These are phyloP conservation scores for Sebastes oblongus DNA, from an alignment of 2,797 vertebrate species.

Conservation along the genomic window DNA sequence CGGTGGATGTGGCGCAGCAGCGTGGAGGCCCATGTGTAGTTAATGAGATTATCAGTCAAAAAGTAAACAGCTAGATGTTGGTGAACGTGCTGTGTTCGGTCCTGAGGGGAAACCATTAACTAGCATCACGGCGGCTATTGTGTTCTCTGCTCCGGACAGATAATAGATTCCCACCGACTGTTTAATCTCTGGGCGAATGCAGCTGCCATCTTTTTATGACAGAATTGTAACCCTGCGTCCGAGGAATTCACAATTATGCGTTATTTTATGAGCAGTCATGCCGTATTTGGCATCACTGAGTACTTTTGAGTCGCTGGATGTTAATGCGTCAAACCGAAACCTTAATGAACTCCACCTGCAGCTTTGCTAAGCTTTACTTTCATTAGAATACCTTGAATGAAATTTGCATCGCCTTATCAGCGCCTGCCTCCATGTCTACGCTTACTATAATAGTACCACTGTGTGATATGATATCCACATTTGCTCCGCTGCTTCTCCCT, in stretches of 20 bases:
- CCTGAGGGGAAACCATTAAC: slow-evolving; percentile 23
- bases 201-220: slow-evolving; percentile 10
- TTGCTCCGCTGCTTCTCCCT: slow-evolving; percentile 44
- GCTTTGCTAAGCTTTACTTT: slow-evolving; percentile 44
- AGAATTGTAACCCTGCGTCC: neutral
- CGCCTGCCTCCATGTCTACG: slow-evolving; percentile 28
- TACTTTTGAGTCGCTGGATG: slow-evolving; percentile 23
- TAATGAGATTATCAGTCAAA: slow-evolving; percentile 56
- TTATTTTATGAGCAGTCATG: slow-evolving; percentile 2
- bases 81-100: slow-evolving; percentile 20
- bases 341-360: slow-evolving; percentile 42
- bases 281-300: slow-evolving; percentile 12
- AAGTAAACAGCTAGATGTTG: slow-evolving; percentile 40
- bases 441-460: slow-evolving; percentile 43
- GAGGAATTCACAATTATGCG: neutral
- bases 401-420: slow-evolving; percentile 64
- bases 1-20: neutral
- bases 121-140: slow-evolving; percentile 10
- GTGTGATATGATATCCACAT: slow-evolving; percentile 55
- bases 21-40: slow-evolving; percentile 3
- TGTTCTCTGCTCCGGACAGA: slow-evolving; percentile 25
- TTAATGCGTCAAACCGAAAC: slow-evolving; percentile 15
- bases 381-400: slow-evolving; percentile 39
- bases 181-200: slow-evolving; percentile 25
- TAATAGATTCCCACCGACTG: slow-evolving; percentile 28